Evolutionary conservation across 2,113 vertebrate species (phyloP).

Genomic region (Neopipo cinnamomea): DNA sequence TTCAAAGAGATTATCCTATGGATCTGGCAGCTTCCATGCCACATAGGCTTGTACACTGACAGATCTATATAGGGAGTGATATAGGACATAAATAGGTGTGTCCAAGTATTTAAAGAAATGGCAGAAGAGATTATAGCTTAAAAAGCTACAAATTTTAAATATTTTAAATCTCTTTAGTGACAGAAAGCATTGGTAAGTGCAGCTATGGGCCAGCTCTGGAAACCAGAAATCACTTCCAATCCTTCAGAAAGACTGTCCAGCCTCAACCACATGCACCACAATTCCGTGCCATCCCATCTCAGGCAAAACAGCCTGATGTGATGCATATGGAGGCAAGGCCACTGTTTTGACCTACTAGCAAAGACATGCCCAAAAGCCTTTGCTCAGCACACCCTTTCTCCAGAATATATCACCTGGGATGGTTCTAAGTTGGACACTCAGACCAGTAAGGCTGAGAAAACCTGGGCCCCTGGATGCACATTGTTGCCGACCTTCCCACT

Average conservation of each 20-base stretch:
- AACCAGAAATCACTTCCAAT: background rate
- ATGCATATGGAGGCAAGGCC: background rate
- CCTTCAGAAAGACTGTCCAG: background rate
- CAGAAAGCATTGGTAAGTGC: background rate
- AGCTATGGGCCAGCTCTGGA: background rate
- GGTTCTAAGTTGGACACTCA: rapidly evolving
- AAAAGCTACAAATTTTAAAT: background rate
- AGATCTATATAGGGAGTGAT: rapidly evolving
- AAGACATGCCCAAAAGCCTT: background rate
- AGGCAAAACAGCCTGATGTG: background rate
- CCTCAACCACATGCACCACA: background rate
- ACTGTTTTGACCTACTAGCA: background rate
- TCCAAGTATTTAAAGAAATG: background rate
- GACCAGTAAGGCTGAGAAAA: background rate
- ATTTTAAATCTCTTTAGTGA: background rate
- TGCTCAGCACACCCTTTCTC: background rate
- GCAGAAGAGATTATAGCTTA: background rate
- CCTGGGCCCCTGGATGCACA: background rate
- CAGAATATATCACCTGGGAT: background rate
- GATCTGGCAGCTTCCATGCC: background rate
- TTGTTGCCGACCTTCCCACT: background rate
- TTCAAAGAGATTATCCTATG: background rate
- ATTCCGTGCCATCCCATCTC: rapidly evolving
- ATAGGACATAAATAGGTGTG: rapidly evolving
- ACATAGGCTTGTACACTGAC: background rate